Base-by-base conservation (phyloP, 2,888 invertebrate species). In the Mythimna loreyi region DNA sequence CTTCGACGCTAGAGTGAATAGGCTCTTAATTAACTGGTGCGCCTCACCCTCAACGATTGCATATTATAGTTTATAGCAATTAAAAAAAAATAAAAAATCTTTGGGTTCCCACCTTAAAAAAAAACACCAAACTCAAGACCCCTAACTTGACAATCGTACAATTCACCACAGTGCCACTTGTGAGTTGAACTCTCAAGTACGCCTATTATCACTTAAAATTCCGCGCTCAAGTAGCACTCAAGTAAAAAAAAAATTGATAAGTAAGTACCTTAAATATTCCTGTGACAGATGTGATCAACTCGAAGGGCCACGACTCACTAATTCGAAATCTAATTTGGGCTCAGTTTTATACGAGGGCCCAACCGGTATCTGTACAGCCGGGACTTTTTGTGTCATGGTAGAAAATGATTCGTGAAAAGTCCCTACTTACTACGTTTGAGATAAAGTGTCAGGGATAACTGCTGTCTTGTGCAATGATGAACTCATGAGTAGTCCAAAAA, bases 331-430 rank as follows among this genome's bases (percentile, higher is more conserved):
- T 1, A 45, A 52, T 21, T 47, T 21, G 13, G 36, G 23, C 55
- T 59, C 30, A 30, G 9, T 80, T 80, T 53, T 75, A 80, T 70
- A 55, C 23, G n/a, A 4, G 16, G n/a, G n/a, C n/a, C 43, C 8
- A 25, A 23, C 56, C 1, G 40, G 23, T 3, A 8, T 30, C 11
- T 7, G 11, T 25, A 6, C 1, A 5, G 16, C 16, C 60, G 69
- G 80, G 75, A 58, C 43, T 77, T 75, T 74, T 61, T 23, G 30
- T 47, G 16, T 23, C 49, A 53, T 43, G 11, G n/a, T 19, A 33
- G 11, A 43, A n/a, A 23, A 16, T 28, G 3, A 43, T 9, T 13
- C 16, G 28, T 23, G 11, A 28, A 58, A 77, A 75, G 69, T 61
- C 76, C 80, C 76, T 25, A 25, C 28, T 45, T 19, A 43, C 19